Conservation (phyloP, 2,888 invertebrate species). For the Spodoptera littoralis region DNA sequence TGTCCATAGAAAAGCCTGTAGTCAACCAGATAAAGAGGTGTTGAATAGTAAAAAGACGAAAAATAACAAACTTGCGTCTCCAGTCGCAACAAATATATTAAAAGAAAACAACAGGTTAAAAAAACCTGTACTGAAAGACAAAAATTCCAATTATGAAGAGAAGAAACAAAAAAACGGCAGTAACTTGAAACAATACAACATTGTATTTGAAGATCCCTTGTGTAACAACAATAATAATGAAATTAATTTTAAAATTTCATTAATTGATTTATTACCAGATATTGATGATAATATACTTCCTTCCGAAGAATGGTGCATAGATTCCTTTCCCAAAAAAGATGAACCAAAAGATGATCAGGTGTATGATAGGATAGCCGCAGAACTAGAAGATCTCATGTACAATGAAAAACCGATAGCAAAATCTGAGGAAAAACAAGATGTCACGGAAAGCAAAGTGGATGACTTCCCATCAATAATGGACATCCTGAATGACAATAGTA, state of each 20-base stretch:
- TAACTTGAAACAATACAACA: slow-evolving; percentile 76
- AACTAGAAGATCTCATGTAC: slow-evolving; percentile 85
- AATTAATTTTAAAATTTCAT: slow-evolving; percentile 65
- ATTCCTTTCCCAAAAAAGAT: slow-evolving; percentile 80
- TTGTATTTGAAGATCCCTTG: slow-evolving; percentile 76
- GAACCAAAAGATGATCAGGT: slow-evolving; percentile 84
- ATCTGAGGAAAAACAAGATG: slow-evolving; percentile 71
- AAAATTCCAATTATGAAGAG: slow-evolving; percentile 60
- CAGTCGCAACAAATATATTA: slow-evolving; percentile 66
- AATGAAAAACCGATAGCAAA: slow-evolving; percentile 74
- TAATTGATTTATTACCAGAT: slow-evolving; percentile 74
- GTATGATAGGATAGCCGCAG: slow-evolving; percentile 86
- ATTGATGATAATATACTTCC: slow-evolving; percentile 78
- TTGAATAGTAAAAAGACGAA: slow-evolving; percentile 64
- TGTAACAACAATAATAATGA: slow-evolving; percentile 63
- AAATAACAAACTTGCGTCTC: slow-evolving; percentile 51
- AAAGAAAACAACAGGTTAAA: slow-evolving; percentile 81
- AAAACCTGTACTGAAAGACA: slow-evolving; percentile 67
- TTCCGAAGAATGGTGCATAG: slow-evolving; percentile 83
- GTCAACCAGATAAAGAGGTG: slow-evolving; percentile 71
- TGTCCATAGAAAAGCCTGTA: slow-evolving; percentile 74
- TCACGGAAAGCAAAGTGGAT: slow-evolving; percentile 67
- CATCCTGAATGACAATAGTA: slow-evolving; percentile 78
- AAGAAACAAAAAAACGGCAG: slow-evolving; percentile 56
- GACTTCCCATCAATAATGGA: slow-evolving; percentile 87